Percentiles rank a stretch among this genome's conserved stretches.
These are phyloP conservation scores for Athrips mouffetella DNA, from an alignment of 2,888 invertebrate genomes.

Conservation along the genomic window DNA sequence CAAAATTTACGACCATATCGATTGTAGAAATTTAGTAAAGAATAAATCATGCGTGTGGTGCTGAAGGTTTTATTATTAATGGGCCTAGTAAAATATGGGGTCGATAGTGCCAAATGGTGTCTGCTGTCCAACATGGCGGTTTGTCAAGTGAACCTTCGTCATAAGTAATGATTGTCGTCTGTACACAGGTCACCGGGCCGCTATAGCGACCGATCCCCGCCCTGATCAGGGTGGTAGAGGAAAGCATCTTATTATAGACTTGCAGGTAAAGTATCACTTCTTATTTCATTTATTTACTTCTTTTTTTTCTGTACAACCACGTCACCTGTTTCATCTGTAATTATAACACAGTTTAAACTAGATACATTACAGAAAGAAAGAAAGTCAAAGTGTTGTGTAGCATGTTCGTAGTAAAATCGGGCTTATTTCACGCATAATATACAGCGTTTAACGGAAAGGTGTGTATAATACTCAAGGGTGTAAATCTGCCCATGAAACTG, in stretches of 20 bases:
- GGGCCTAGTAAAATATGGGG: too few relatives aligned
- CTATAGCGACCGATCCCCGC: conserved; percentile 75
- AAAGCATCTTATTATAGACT: conserved; percentile 65
- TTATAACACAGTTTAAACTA: background rate
- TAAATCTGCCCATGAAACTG: too few relatives aligned
- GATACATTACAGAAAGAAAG: too few relatives aligned
- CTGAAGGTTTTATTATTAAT: too few relatives aligned
- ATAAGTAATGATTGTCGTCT: background rate
- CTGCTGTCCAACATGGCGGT: background rate
- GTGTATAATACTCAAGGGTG: too few relatives aligned
- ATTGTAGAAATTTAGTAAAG: too few relatives aligned
- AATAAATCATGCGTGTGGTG: too few relatives aligned
- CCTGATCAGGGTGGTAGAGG: conserved; percentile 71
- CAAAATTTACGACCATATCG: too few relatives aligned
- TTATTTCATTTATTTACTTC: background rate
- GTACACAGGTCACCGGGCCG: conserved; percentile 66
- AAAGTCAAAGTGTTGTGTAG: too few relatives aligned
- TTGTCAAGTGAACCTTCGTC: background rate
- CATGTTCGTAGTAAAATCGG: too few relatives aligned
- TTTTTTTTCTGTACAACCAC: background rate
- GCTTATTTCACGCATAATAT: too few relatives aligned
- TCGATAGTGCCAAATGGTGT: background rate
- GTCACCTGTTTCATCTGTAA: background rate
- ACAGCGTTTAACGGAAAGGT: too few relatives aligned
- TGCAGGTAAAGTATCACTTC: conserved; percentile 40